Percentiles rank a stretch among this genome's conserved stretches.
Conservation (phyloP, 2,113 vertebrate species). For the Anseranas semipalmata region DNA sequence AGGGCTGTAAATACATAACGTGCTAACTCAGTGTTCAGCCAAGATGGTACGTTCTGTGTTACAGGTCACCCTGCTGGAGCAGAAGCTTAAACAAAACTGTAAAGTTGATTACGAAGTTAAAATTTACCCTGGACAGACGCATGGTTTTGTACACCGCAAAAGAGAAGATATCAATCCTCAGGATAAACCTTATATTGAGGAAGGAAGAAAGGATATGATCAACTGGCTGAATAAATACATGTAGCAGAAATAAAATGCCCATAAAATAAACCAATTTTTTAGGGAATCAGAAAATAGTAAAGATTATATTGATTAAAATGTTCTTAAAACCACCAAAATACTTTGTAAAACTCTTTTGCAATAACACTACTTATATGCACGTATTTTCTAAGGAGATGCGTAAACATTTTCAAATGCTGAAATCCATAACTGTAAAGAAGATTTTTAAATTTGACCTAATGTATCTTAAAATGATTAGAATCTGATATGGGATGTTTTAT, state of each 20-base stretch:
- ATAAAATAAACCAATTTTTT: not conserved
- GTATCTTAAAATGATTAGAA: not conserved
- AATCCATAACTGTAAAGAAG: not conserved
- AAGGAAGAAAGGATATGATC: slow-evolving; percentile 85
- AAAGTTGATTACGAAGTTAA: slow-evolving; percentile 86
- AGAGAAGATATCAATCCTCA: slow-evolving; percentile 83
- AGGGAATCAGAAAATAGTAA: not conserved
- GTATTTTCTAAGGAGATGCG: not conserved
- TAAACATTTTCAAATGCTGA: not conserved
- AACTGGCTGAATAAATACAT: slow-evolving; percentile 90
- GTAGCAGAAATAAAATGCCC: slow-evolving; percentile 34
- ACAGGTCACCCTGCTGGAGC: slow-evolving; percentile 82
- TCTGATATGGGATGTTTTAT: not conserved
- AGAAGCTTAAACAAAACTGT: slow-evolving; percentile 84
- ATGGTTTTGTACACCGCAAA: slow-evolving; percentile 93
- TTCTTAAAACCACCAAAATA: not conserved
- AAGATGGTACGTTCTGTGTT: not conserved
- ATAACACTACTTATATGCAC: not conserved
- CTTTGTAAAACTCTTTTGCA: not conserved
- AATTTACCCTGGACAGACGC: slow-evolving; percentile 89
- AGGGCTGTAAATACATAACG: not conserved
- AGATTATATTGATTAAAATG: not conserved
- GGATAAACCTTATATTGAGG: slow-evolving; percentile 85
- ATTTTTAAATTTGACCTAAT: not conserved
- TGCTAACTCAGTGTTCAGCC: not conserved